phyloP scores from a whole-genome alignment of 2,888 invertebrate species.

The Melangyna quadrimaculata region DNA sequence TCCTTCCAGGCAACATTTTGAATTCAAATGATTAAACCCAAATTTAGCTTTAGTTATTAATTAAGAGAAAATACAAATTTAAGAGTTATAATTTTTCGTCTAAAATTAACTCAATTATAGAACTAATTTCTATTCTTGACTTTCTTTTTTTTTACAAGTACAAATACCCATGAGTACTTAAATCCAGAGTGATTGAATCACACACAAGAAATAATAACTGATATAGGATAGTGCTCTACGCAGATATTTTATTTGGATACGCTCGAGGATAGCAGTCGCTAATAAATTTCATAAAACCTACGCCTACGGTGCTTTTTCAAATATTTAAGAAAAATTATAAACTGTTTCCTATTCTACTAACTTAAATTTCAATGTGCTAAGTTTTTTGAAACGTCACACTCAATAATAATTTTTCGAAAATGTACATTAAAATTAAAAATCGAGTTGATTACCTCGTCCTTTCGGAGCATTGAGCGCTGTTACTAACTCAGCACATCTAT shows the following conservation, averaged over 20 bases:
- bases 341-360: neutral
- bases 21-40: neutral
- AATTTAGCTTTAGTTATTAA: neutral
- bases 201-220: no score
- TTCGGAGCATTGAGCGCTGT: constrained; percentile 89
- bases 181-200: no score
- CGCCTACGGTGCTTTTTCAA: no score
- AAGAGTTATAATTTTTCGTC: neutral
- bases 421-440: neutral
- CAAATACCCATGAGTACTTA: no score
- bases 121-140: no score
- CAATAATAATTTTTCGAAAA: neutral
- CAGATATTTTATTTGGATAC: no score
- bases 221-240: no score
- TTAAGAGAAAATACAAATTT: neutral
- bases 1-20: neutral
- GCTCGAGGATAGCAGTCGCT: no score
- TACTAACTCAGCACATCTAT: constrained; percentile 89
- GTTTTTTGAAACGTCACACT: neutral
- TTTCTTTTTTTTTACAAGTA: no score
- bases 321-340: neutral
- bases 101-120: no score
- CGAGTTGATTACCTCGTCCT: constrained; percentile 85
- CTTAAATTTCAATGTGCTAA: neutral
- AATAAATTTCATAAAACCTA: no score